phyloP scores from a whole-genome alignment of 2,797 vertebrate genomes.

The Alauda arvensis region DNA sequence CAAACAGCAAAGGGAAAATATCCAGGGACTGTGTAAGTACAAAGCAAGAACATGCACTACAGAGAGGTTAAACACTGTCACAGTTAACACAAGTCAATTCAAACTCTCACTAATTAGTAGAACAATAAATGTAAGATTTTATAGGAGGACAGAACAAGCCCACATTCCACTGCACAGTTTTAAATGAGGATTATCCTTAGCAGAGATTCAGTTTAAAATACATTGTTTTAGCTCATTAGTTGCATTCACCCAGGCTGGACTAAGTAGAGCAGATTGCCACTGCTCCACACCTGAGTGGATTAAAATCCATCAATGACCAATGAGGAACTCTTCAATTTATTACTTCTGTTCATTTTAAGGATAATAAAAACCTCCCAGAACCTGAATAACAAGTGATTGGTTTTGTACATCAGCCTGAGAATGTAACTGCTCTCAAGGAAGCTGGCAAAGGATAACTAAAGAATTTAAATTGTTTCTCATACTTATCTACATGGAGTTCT shows the following conservation, averaged over 20 bases:
- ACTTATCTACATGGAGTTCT: neutral
- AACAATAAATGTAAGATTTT: neutral
- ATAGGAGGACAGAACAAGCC: neutral
- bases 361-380: neutral
- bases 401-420: neutral
- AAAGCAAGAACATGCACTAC: slow-evolving; percentile 68
- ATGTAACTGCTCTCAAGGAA: neutral
- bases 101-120: slow-evolving; percentile 30
- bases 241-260: neutral
- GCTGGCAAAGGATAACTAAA: neutral
- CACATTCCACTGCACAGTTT: neutral
- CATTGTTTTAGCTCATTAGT: neutral
- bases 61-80: slow-evolving; percentile 52
- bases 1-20: slow-evolving; percentile 58
- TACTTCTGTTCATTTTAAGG: neutral
- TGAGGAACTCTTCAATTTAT: neutral
- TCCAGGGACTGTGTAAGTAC: slow-evolving; percentile 59
- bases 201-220: neutral
- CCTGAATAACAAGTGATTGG: neutral
- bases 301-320: neutral
- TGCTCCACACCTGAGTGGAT: neutral
- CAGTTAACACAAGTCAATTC: slow-evolving; percentile 31
- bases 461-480: neutral
- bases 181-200: neutral
- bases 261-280: neutral